Evolutionary conservation across 2,888 invertebrate genomes (phyloP), one percentile per base, ranked within the genome.

Genomic region (Pyrgus malvae): DNA sequence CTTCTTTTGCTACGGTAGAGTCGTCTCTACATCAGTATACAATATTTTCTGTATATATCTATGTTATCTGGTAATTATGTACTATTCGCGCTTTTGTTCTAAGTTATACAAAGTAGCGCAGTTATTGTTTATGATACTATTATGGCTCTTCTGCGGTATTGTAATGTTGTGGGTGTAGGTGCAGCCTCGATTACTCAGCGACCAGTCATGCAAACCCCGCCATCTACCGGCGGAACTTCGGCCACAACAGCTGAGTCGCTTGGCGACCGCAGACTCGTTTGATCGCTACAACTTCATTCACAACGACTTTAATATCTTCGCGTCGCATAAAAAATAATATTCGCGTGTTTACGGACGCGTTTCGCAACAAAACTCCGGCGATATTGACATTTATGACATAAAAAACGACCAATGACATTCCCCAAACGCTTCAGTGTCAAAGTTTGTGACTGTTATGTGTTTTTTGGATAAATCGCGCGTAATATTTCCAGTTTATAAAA

Each of bases 141-240:
- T 2, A 31, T 11, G n/a, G 31, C 12, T 4, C 7, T 31, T 31
- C 5, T 31, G 31, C 4, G 12, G 31, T 6, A 31, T 16, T 17
- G 37, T 16, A 6, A 11, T 11, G 64, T 72, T 69, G 25, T 25
- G 70, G 72, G 77, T 12, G 31, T 81, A 81, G 82, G 80, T 82
- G 81, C 81, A 79, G 71, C 68, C 68, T 70, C 68, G 78, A 80
- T 85, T 83, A 85, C 74, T 85, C 87, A 87, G 76, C 74, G 72
- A 60, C 69, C 69, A 83, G 82, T 81, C 83, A 86, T 81, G 80
- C 81, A 78, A 78, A 78, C 72, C 67, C 69, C 73, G 71, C 73
- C 76, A 74, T 69, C 76, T 78, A 71, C 72, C 72, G 76, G 70
- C 65, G 64, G 67, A 70, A 58, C 63, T 69, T 63, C 40, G 66